Evolutionary conservation across 2,797 vertebrate genomes (phyloP), one percentile per base, ranked within the genome.

Genomic region (Protonibea diacanthus): DNA sequence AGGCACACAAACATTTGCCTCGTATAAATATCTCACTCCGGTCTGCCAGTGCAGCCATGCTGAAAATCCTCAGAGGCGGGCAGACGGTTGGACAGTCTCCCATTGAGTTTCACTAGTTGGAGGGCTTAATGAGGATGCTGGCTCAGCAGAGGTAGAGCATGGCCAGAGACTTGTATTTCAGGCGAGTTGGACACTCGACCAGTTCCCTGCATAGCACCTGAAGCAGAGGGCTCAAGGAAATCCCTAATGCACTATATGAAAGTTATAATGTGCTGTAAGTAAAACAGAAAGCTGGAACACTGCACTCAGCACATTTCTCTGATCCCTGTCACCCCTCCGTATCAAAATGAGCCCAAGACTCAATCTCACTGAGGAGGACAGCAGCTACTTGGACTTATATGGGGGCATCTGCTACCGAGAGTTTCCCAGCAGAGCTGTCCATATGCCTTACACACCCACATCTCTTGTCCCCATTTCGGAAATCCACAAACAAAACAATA

Each of bases 81-180:
- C 77, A 85, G 84, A 78, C 56, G 14, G 75, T 84, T 89, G 90
- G 88, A 86, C 69, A 20, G 74, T 65, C 78, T 92, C 90, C 87
- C 84, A 62, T 78, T 61, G 90, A 89, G 81, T 85, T 91, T 88
- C 86, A 71, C 84, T 74, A 71, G 81, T 85, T 80, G 87, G 87
- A 87, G 62, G 82, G 90, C 82, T 85, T 93, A 90, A 90, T 89
- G 91, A 91, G 84, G 15, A 11, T 79, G 89, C 89, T 90, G 91
- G 85, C 91, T 93, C 91, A 91, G 91, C 90, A 89, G 73, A 89
- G 86, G 80, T 59, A 48, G 45, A 85, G 73, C 74, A 49, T 15
- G 72, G 85, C 81, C 73, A 84, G 80, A 77, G 78, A 79, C 71
- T n/a, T 38, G 65, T 71, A 83, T 56, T 25, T 88, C 59, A 76